These are phyloP conservation scores for Schrankia costaestrigalis DNA, from an alignment of 2,888 invertebrate genomes.

Conservation along the genomic window DNA sequence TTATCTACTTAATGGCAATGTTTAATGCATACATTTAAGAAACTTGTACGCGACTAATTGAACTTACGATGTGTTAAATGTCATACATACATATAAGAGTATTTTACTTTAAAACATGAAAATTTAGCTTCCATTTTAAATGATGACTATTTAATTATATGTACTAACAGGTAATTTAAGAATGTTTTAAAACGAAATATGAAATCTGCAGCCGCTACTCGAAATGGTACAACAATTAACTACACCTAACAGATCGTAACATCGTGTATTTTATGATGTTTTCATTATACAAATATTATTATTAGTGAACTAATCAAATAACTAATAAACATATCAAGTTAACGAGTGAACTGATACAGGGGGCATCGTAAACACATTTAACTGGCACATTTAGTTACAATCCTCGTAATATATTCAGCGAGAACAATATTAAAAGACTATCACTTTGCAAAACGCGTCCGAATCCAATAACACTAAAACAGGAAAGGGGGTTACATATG, in stretches of 20 bases:
- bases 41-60: constrained; percentile 15
- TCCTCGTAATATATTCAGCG: constrained; percentile 24
- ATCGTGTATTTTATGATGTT: constrained; percentile 14
- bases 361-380: constrained; percentile 4
- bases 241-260: too few relatives aligned
- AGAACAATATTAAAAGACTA: constrained; percentile 27
- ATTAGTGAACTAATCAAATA: constrained; percentile 12
- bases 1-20: constrained; percentile 13
- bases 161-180: too few relatives aligned
- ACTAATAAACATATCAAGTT: constrained; percentile 19
- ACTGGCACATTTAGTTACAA: constrained; percentile 19
- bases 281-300: constrained; percentile 17
- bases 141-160: too few relatives aligned
- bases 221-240: too few relatives aligned
- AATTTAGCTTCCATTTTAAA: too few relatives aligned
- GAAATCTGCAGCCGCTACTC: too few relatives aligned
- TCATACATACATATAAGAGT: background rate
- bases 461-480: constrained; percentile 42
- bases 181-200: too few relatives aligned
- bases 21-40: constrained; percentile 16
- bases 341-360: constrained; percentile 8
- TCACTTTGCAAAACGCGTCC: constrained; percentile 49
- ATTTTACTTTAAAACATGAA: too few relatives aligned
- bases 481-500: constrained; percentile 50
- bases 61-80: constrained; percentile 7